These are phyloP conservation scores for Poecilia wingei DNA, from an alignment of 2,797 vertebrate species.

Conservation along the genomic window DNA sequence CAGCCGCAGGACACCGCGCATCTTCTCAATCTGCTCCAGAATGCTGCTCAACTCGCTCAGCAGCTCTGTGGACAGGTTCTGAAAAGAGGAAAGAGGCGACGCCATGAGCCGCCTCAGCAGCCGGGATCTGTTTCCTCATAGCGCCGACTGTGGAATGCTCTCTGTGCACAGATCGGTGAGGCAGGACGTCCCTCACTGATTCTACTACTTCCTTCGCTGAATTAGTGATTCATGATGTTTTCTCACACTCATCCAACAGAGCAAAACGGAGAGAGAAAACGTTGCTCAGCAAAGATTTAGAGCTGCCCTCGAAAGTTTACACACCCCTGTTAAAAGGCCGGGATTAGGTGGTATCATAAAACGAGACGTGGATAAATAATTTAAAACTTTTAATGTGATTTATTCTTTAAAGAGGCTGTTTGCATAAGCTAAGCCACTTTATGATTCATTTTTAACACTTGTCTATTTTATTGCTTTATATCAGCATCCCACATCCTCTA, in stretches of 20 bases:
- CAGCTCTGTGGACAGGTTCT: conserved; percentile 28
- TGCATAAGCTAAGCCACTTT: background rate
- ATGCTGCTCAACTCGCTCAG: conserved; percentile 53
- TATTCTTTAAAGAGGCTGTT: background rate
- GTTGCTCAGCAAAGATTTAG: background rate
- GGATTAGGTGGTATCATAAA: background rate
- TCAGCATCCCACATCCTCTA: background rate
- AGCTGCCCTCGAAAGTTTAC: background rate
- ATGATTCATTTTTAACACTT: background rate
- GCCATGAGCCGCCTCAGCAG: background rate
- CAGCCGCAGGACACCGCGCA: background rate
- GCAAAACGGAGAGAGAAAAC: background rate
- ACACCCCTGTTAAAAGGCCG: background rate
- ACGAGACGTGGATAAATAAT: background rate
- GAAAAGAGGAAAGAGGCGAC: background rate
- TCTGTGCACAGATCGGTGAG: conserved; percentile 30
- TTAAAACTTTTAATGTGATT: background rate
- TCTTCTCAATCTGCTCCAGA: conserved; percentile 30
- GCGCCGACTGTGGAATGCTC: background rate
- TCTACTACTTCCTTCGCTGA: conserved; percentile 29
- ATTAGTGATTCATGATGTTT: conserved; percentile 32
- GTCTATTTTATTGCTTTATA: background rate
- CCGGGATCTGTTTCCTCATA: conserved; percentile 48
- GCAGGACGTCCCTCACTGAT: background rate
- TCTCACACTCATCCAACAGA: conserved; percentile 4